Base-by-base conservation (phyloP, 2,113 vertebrate genomes). In the Amphiprion percula region DNA sequence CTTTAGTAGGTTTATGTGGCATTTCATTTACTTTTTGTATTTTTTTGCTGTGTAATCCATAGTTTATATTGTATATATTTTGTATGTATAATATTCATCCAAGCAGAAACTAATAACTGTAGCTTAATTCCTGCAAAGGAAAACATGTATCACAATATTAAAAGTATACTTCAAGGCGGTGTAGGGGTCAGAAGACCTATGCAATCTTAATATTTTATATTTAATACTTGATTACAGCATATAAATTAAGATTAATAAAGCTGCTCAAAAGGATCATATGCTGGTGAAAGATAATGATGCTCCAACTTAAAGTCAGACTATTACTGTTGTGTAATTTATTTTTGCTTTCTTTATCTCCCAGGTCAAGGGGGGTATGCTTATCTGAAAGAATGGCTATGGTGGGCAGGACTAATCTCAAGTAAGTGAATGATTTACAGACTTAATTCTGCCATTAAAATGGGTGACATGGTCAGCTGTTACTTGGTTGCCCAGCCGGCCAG, bases 401-500 rank as follows among this genome's bases (percentile, higher is more conserved):
- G 95, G 96, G 94, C 95, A 52, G 96, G 96, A 62, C 92, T 97
- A 1, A 92, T 97, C 74, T 95, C 94, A 93, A 97, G 96, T 97
- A 95, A 96, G 96, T 94, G 17, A 56, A 33, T 71, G 1, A 44
- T 49, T 53, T 14, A 14, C 9, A 41, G 0, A 15, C 6, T 41
- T 52, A 49, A 21, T 28, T 59, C 21, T 67, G 19, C 12, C 17
- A 16, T 6, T 49, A 63, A 47, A 68, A 19, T 10, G 5, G 30
- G 6, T 19, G 17, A 61, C 39, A 19, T 19, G 10, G 44, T 41
- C 47, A 23, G 58, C 44, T 46, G 10, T 19, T 33, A 47, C 0
- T 68, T 62, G 17, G 21, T 80, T 17, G n/a, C 17, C 28, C 28
- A 53, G 28, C 50, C 12, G 15, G 23, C n/a, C 39, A 66, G 58